phyloP scores from a whole-genome alignment of 2,113 vertebrate genomes.

The Pitta sordida region DNA sequence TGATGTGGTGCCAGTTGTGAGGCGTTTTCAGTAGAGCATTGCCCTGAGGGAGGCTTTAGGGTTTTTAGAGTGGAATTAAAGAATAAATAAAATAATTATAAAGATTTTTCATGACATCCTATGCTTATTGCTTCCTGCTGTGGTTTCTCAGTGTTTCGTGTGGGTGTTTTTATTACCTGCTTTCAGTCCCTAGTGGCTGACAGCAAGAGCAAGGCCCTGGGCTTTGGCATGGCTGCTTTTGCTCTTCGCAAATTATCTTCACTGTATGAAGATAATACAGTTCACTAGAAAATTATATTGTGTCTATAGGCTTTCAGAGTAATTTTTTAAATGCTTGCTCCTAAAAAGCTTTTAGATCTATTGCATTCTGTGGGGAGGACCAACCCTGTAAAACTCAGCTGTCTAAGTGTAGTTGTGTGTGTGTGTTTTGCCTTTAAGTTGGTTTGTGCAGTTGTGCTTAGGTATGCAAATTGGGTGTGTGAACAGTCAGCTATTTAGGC shows the following conservation, averaged over 20 bases:
- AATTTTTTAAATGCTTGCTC: not conserved
- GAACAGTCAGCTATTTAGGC: constrained; percentile 16
- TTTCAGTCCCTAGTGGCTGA: not conserved
- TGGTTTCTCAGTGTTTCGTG: not conserved
- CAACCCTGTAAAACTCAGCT: not conserved
- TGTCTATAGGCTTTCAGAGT: not conserved
- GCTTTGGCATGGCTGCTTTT: not conserved
- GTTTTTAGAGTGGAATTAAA: not conserved
- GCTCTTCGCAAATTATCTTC: no score
- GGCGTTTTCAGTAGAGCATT: not conserved
- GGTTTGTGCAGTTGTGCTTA: not conserved
- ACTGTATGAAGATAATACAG: not conserved
- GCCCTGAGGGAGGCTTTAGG: not conserved
- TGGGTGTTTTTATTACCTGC: not conserved
- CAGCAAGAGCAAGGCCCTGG: not conserved
- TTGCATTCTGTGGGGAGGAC: not conserved
- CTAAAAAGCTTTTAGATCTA: not conserved
- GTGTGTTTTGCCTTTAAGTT: not conserved
- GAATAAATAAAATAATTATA: not conserved
- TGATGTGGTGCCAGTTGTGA: not conserved
- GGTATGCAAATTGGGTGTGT: not conserved
- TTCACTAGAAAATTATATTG: not conserved
- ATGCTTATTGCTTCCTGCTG: not conserved
- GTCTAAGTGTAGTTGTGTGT: not conserved
- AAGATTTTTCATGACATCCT: not conserved